Evolutionary conservation across 2,888 invertebrate species (phyloP).

Genomic region (Tupiocoris notatus): DNA sequence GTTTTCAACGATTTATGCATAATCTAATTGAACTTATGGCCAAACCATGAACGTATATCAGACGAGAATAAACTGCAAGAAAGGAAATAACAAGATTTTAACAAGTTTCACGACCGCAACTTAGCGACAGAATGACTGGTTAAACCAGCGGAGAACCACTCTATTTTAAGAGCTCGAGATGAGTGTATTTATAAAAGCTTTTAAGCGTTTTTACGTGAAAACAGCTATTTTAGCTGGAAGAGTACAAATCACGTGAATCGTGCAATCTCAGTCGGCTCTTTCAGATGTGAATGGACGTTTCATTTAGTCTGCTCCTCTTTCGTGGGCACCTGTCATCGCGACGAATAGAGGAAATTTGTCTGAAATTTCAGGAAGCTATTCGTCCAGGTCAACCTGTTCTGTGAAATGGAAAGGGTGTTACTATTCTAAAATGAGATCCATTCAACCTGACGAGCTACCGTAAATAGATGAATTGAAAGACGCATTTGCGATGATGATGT

Average conservation of each 20-base stretch:
- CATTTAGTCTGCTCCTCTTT: background rate
- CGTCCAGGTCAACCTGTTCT: too few species aligned
- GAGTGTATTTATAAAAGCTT: background rate
- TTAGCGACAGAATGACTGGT: background rate
- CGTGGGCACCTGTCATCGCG: background rate
- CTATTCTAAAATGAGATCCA: too few species aligned
- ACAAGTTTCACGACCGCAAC: background rate
- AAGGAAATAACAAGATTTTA: background rate
- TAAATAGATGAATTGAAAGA: too few species aligned
- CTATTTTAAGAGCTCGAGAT: background rate
- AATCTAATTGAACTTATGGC: background rate
- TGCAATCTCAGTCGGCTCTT: background rate
- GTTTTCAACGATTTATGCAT: too few species aligned
- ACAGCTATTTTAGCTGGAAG: background rate
- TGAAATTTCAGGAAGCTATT: background rate
- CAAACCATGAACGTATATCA: background rate
- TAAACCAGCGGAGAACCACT: background rate
- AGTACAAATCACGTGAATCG: background rate
- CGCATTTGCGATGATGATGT: too few species aligned
- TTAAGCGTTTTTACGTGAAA: background rate
- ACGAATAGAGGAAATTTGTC: background rate
- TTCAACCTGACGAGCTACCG: too few species aligned
- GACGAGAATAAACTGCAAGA: background rate
- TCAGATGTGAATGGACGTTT: background rate
- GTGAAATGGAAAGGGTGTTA: too few species aligned